phyloP scores from a whole-genome alignment of 2,797 vertebrate genomes.

The Sebastes matsubarae region DNA sequence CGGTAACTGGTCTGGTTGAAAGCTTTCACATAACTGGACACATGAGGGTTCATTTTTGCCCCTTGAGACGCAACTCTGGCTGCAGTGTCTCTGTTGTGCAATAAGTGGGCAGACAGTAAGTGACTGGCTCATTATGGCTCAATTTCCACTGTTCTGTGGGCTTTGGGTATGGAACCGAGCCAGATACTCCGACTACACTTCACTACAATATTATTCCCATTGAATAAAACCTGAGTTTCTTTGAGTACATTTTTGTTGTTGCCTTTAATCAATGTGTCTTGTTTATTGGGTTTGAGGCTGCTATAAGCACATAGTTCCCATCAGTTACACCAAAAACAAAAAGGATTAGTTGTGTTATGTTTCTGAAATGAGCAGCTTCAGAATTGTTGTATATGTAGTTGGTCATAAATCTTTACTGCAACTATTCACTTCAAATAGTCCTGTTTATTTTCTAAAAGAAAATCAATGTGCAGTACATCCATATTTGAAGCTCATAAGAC shows the following conservation, averaged over 20 bases:
- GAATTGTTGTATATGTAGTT: background rate
- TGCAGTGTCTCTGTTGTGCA: constrained; percentile 67
- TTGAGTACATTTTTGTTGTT: background rate
- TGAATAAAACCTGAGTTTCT: background rate
- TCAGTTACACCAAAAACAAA: background rate
- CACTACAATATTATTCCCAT: background rate
- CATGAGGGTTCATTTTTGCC: constrained; percentile 30
- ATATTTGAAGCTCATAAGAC: background rate
- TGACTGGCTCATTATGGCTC: constrained; percentile 69
- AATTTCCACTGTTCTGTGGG: constrained; percentile 50
- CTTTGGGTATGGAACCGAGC: constrained; percentile 75
- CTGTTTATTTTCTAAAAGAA: background rate
- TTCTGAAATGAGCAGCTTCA: background rate
- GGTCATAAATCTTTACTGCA: background rate
- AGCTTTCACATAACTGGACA: background rate
- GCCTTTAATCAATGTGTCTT: background rate
- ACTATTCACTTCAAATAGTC: background rate
- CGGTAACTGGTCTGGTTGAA: constrained; percentile 11
- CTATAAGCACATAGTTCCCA: background rate
- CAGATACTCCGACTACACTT: constrained; percentile 47
- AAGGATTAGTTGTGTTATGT: background rate
- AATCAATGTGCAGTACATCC: background rate
- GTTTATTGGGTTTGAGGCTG: background rate
- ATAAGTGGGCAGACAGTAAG: constrained; percentile 65
- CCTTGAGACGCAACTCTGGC: constrained; percentile 69